Evolutionary conservation across 1,140 invertebrate species (phyloP).

Genomic region (Bombus difficillimus): DNA sequence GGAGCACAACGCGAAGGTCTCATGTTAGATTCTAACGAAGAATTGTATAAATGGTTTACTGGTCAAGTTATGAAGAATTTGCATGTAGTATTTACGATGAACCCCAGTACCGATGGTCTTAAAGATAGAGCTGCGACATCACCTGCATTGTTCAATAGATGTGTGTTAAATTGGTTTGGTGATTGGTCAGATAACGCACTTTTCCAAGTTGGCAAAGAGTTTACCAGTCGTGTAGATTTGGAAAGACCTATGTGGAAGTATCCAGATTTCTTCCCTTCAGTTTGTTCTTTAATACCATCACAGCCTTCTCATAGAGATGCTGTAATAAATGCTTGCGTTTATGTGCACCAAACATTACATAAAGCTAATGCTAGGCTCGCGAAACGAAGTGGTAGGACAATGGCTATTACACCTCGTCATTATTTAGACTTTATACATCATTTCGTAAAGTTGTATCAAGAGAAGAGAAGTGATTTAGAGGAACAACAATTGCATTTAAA

Average conservation of each 20-base stretch:
- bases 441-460: slow-evolving; percentile 98
- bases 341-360: slow-evolving; percentile 98
- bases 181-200: slow-evolving; percentile 99
- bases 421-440: slow-evolving; percentile 99
- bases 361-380: slow-evolving; percentile 94
- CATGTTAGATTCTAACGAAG: slow-evolving; percentile 99
- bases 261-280: slow-evolving; percentile 94
- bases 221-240: slow-evolving; percentile 92
- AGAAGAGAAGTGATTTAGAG: slow-evolving; percentile 98
- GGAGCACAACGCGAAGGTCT: slow-evolving; percentile 98
- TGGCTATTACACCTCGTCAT: slow-evolving; percentile 98
- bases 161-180: slow-evolving; percentile 99
- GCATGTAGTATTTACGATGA: slow-evolving; percentile 99
- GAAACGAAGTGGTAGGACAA: slow-evolving; percentile 96
- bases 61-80: slow-evolving; percentile 99
- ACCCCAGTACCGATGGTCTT: slow-evolving; percentile 98
- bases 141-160: slow-evolving; percentile 99
- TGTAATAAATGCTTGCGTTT: slow-evolving; percentile 98
- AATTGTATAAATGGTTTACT: slow-evolving; percentile 99
- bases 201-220: slow-evolving; percentile 96
- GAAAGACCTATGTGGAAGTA: slow-evolving; percentile 91
- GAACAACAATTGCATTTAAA: slow-evolving; percentile 99
- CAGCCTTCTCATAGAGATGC: slow-evolving; percentile 94
- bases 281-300: slow-evolving; percentile 89
- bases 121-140: slow-evolving; percentile 99